Evolutionary conservation across 2,888 invertebrate genomes (phyloP), one percentile per base, ranked within the genome.

Genomic region (Holacanthella duospinosa): DNA sequence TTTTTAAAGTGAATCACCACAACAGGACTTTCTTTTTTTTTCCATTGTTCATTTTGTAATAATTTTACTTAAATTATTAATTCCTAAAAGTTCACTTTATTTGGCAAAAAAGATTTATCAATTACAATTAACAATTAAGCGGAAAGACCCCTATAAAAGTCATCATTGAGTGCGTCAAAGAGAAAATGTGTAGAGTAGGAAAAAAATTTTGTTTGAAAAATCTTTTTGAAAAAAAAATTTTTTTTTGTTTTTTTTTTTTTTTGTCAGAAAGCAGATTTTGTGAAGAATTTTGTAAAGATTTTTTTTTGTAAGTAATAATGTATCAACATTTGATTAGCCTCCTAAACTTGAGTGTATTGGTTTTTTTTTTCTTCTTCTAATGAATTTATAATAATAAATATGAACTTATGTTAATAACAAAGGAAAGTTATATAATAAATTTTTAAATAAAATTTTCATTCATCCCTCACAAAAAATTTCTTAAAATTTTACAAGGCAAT

Each of bases 171-270:
- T n/a, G n/a, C n/a, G n/a, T n/a, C n/a, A n/a, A n/a, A n/a, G n/a
- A n/a, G n/a, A n/a, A n/a, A n/a, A n/a, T n/a, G n/a, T n/a, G n/a
- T n/a, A n/a, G n/a, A n/a, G n/a, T n/a, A n/a, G n/a, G n/a, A n/a
- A n/a, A n/a, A n/a, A n/a, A n/a, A n/a, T n/a, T n/a, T n/a, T n/a
- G n/a, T n/a, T n/a, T n/a, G n/a, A n/a, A n/a, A n/a, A n/a, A n/a
- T n/a, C n/a, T n/a, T n/a, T n/a, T n/a, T n/a, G n/a, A n/a, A 59
- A 43, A 54, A 24, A 61, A 6, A 26, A 55, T 55, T 55, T 26
- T 25, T 21, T 55, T 55, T 60, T n/a, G 19, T 61, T 60, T 48
- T 48, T 29, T 21, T 59, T 9, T 21, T 44, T 44, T 36, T 36
- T 36, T n/a, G n/a, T 36, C 16, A 36, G 16, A 36, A 36, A 12